phyloP scores from a whole-genome alignment of 2,113 vertebrate species.

The Sus scrofa region T2T-Sscrofa CM000823.6:53399001-53399500 shows the following conservation, averaged over 20 bases:
- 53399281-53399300: constrained; percentile 74
- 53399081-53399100: constrained; percentile 69
- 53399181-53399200: constrained; percentile 65
- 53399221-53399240: constrained; percentile 72
- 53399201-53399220: constrained; percentile 61
- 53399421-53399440: constrained; percentile 74
- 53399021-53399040: constrained; percentile 64
- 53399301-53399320: constrained; percentile 70
- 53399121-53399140: constrained; percentile 61
- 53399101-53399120: constrained; percentile 78
- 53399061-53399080: constrained; percentile 77
- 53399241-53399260: constrained; percentile 74
- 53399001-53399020: not conserved
- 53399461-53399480: constrained; percentile 75
- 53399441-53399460: constrained; percentile 72
- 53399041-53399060: constrained; percentile 79
- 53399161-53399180: constrained; percentile 66
- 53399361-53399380: constrained; percentile 63
- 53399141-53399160: constrained; percentile 64
- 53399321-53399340: constrained; percentile 66
- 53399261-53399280: constrained; percentile 64
- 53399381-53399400: constrained; percentile 50
- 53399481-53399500: constrained; percentile 64
- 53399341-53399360: constrained; percentile 62
- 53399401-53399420: constrained; percentile 37